Evolutionary conservation across 2,113 vertebrate genomes (phyloP).

Genomic region (Halichoeres trimaculatus): DNA sequence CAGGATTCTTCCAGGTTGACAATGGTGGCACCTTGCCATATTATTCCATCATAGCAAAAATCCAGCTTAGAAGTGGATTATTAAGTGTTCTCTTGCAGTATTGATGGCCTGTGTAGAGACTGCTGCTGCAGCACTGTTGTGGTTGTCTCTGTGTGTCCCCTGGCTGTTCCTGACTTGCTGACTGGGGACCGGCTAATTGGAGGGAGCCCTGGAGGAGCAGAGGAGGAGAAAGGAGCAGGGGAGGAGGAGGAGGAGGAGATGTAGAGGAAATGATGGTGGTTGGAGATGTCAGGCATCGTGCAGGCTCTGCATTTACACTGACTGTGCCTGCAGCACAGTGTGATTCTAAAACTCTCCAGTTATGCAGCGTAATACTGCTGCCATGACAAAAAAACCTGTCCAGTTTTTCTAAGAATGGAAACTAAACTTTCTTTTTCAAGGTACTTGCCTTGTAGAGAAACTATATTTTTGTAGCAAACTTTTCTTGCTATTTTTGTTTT

Average conservation of each 20-base stretch:
- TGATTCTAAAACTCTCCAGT: not conserved
- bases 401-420: not conserved
- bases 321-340: constrained; percentile 10
- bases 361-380: not conserved
- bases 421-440: not conserved
- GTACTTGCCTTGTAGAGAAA: too few relatives aligned
- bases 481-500: not conserved
- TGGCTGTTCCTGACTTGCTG: constrained; percentile 76
- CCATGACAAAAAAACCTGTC: not conserved
- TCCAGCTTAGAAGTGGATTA: constrained; percentile 58
- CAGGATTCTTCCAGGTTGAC: constrained; percentile 50
- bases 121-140: constrained; percentile 66
- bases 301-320: constrained; percentile 44
- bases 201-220: constrained; percentile 76
- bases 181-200: constrained; percentile 80
- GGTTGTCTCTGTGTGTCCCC: constrained; percentile 67
- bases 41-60: constrained; percentile 50
- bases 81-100: constrained; percentile 65
- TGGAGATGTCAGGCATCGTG: constrained; percentile 46
- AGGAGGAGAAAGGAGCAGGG: constrained; percentile 29
- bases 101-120: constrained; percentile 56
- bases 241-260: constrained; percentile 27
- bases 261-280: constrained; percentile 33
- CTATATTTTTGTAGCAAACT: not conserved
- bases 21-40: constrained; percentile 35